Base-by-base conservation (phyloP, 1,140 invertebrate species). In the Helicoverpa zea region DNA sequence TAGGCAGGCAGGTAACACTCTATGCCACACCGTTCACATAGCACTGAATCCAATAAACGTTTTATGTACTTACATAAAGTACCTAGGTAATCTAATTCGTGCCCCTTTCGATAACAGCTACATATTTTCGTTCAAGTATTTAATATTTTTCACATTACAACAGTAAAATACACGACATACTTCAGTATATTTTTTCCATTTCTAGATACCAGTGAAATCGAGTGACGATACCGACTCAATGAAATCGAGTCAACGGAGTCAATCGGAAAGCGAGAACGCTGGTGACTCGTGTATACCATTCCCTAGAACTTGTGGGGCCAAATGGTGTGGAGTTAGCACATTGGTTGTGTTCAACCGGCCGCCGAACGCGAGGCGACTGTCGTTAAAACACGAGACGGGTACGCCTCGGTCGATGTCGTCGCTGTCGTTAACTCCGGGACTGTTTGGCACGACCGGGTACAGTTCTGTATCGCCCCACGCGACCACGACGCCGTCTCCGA, bases 271-370 rank as follows among this genome's bases (percentile, higher is more conserved):
- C 76, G 95, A 95, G 56, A 94, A 92, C 72, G 91, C 93, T 0
- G 94, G 97, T 79, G 97, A 98, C 89, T 96, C 97, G n/a, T 98
- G 97, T 86, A 98, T 99, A 82, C 98, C 98, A 0, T 99, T 99
- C 95, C 98, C 98, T 1, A 95, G 98, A 75, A 99, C 98, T 0
- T 99, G 98, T 13, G 98, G 98, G 4, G 98, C 98, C 0, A 97
- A 97, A 89, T 99, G 99, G 96, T 99, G 98, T 94, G 97, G 97
- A 54, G 97, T 97, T 43, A 97, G 97, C 84, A 96, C 97, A 30
- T 94, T 98, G 35, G 98, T 98, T 10, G 98, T 97, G 80, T 99
- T 99, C 93, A 97, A 97, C 61, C 96, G 98, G 79, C 97, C 97
- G 1, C 96, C 97, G 12, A 97, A 97, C 86, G 95, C 97, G 2